phyloP scores from a whole-genome alignment of 2,113 vertebrate species.

The Hemichromis elongatus region DNA sequence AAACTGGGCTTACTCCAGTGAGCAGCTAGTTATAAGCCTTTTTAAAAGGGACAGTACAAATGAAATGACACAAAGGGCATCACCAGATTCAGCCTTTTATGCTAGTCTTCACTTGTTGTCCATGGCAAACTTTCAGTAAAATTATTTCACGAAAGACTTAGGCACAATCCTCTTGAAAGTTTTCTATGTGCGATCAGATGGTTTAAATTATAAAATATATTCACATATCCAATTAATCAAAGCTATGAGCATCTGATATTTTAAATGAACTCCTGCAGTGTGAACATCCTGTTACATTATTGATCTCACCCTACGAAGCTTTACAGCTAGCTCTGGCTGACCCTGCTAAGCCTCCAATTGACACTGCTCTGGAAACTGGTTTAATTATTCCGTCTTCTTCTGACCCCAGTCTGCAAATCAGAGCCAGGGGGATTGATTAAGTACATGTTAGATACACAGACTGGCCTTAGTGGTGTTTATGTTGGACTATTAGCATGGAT shows the following conservation, averaged over 20 bases:
- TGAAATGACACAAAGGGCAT: neutral
- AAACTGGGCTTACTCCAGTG: neutral
- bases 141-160: neutral
- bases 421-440: conserved; percentile 54
- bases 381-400: conserved; percentile 48
- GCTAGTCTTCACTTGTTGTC: neutral
- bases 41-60: neutral
- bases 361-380: conserved; percentile 8
- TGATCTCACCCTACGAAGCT: conserved; percentile 20
- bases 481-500: conserved; percentile 46
- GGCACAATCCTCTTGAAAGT: neutral
- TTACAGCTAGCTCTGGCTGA: neutral
- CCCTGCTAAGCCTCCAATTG: conserved; percentile 14
- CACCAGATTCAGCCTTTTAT: neutral
- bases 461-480: conserved; percentile 3
- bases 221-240: neutral
- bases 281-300: conserved; percentile 7
- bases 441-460: conserved; percentile 26
- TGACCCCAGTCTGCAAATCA: conserved; percentile 54
- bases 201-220: neutral
- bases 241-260: neutral
- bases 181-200: neutral
- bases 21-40: neutral
- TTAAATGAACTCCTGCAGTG: neutral
- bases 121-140: neutral